phyloP scores from a whole-genome alignment of 2,113 vertebrate genomes.

The Poicephalus gulielmi region DNA sequence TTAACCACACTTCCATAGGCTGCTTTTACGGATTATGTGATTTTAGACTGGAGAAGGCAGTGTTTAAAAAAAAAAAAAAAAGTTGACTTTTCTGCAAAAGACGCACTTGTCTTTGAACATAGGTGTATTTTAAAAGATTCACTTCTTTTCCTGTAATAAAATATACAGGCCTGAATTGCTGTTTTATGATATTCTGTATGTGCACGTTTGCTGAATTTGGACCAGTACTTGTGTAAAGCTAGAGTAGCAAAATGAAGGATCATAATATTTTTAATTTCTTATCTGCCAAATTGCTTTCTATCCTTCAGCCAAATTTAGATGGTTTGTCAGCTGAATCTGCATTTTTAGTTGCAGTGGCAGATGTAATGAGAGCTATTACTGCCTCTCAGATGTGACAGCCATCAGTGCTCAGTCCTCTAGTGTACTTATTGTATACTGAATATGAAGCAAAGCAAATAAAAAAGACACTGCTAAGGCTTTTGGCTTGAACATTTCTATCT shows the following conservation, averaged over 20 bases:
- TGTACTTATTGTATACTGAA: not conserved
- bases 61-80: not conserved
- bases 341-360: conserved; percentile 36
- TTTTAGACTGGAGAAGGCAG: not conserved
- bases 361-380: conserved; percentile 38
- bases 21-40: not conserved
- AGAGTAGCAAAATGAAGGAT: not conserved
- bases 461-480: not conserved
- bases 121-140: not conserved
- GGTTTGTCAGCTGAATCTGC: conserved; percentile 34
- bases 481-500: not conserved
- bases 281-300: not conserved
- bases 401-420: not conserved
- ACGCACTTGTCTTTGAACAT: not conserved
- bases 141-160: not conserved
- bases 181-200: not conserved
- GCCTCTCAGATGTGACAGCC: conserved; percentile 18
- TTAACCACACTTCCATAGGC: not conserved
- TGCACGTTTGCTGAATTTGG: not conserved
- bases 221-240: not conserved
- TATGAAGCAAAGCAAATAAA: conserved; percentile 17
- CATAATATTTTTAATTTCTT: not conserved
- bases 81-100: not conserved
- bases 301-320: conserved; percentile 39
- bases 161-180: not conserved